Evolutionary conservation across 2,113 vertebrate genomes (phyloP).

Genomic region (Empidonax alnorum): DNA sequence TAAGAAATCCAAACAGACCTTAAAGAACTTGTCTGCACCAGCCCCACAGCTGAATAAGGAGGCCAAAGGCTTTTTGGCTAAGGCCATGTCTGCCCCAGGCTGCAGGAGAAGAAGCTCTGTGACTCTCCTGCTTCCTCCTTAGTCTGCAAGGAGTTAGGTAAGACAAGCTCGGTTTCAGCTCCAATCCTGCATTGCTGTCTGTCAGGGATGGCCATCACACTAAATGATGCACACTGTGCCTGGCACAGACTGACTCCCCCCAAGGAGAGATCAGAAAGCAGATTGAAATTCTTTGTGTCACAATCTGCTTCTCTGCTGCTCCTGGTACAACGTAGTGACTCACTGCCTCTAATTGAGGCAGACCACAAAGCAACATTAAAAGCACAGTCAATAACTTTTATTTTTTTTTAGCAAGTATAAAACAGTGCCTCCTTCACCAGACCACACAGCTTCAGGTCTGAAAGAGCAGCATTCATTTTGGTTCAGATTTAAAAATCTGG

Average conservation of each 20-base stretch:
- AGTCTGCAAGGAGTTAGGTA: neutral
- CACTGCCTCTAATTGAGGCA: neutral
- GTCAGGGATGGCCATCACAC: neutral
- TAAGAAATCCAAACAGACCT: neutral
- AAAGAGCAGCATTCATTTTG: neutral
- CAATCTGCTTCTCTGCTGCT: conserved; percentile 10
- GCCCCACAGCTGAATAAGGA: neutral
- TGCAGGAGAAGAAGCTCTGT: neutral
- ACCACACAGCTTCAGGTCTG: neutral
- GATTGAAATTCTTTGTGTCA: neutral
- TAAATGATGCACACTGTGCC: neutral
- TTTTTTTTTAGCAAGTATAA: neutral
- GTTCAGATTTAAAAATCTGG: neutral
- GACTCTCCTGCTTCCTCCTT: neutral
- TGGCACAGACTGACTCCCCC: neutral
- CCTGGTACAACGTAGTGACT: neutral
- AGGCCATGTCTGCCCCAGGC: neutral
- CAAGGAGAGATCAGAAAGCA: neutral
- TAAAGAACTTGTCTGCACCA: neutral
- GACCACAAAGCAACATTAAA: neutral
- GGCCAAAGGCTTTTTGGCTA: neutral
- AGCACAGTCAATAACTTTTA: neutral
- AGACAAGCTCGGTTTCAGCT: neutral
- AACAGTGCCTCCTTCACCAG: neutral
- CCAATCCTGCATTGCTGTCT: neutral